These are phyloP conservation scores for Leptinotarsa peninsularis DNA, from an alignment of 2,888 invertebrate species.

Conservation along the genomic window DNA sequence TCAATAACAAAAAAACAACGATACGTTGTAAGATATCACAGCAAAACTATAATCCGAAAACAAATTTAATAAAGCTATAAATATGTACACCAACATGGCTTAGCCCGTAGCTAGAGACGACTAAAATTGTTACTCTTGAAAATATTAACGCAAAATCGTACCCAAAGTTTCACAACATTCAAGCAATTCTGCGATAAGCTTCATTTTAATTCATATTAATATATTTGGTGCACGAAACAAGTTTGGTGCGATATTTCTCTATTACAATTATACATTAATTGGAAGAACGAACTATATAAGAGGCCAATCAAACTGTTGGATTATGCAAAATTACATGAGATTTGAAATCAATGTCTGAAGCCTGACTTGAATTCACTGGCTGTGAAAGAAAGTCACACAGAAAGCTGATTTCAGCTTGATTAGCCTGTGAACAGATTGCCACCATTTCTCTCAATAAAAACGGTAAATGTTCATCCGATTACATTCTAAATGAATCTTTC, in stretches of 20 bases:
- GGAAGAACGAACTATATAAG: constrained; percentile 9
- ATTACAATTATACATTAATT: constrained; percentile 3
- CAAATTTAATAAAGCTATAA: background rate
- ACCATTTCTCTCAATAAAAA: background rate
- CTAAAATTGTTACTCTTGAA: too few species aligned
- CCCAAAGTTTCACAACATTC: constrained; percentile 4
- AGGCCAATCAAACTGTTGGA: background rate
- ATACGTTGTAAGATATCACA: constrained; percentile 11
- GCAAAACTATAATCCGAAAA: constrained; percentile 2
- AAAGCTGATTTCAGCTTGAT: background rate
- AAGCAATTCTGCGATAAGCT: constrained; percentile 6
- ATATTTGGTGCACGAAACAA: constrained; percentile 1
- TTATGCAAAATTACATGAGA: background rate
- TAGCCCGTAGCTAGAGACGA: too few species aligned
- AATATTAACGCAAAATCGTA: background rate
- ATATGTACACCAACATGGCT: background rate
- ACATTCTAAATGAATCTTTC: too few species aligned
- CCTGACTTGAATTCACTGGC: too few species aligned
- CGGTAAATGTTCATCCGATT: background rate
- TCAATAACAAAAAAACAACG: constrained; percentile 6
- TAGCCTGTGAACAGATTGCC: background rate
- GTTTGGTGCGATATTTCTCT: constrained; percentile 2
- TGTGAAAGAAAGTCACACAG: background rate
- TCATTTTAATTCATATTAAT: background rate
- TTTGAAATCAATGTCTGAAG: too few species aligned